Evolutionary conservation across 2,113 vertebrate species (phyloP).

Genomic region (rat (Rattus norvegicus)): GRCr8 NC_086021.1:180195501-180196000

Average conservation of each 20-base stretch:
- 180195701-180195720: not conserved
- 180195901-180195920: not conserved
- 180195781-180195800: not conserved
- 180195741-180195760: not conserved
- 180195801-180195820: not conserved
- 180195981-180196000: not conserved
- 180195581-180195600: not conserved
- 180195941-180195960: not conserved
- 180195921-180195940: not conserved
- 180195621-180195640: not conserved
- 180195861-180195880: not conserved
- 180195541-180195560: not conserved
- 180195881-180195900: not conserved
- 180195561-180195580: not conserved
- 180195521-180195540: not conserved
- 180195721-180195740: no score
- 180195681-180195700: constrained; percentile 27
- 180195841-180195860: not conserved
- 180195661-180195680: not conserved
- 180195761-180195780: not conserved
- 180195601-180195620: not conserved
- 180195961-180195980: not conserved
- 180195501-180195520: rapidly evolving
- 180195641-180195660: not conserved
- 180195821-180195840: rapidly evolving